These are phyloP conservation scores for Trematocara zebra DNA, from an alignment of 2,113 vertebrate genomes.

Conservation along the genomic window DNA sequence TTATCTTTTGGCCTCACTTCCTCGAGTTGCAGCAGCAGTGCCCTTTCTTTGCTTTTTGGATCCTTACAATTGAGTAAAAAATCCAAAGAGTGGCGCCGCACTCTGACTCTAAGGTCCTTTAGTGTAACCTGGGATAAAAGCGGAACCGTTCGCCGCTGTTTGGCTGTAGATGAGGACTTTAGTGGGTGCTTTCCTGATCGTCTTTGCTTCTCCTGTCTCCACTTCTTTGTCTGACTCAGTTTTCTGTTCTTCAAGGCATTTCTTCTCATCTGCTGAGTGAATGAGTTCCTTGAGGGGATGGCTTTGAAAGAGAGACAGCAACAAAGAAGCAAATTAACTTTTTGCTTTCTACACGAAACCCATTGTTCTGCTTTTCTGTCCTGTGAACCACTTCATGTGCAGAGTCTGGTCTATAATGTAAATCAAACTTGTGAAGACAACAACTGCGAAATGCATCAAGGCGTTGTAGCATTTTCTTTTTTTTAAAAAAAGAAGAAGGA, in stretches of 20 bases:
- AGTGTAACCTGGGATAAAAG: slow-evolving; percentile 47
- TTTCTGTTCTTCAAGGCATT: slow-evolving; percentile 68
- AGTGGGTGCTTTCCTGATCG: slow-evolving; percentile 30
- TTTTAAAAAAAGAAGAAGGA: accelerated
- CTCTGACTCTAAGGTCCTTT: slow-evolving; percentile 57
- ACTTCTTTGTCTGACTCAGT: slow-evolving; percentile 60
- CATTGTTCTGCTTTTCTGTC: background rate
- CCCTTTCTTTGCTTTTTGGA: slow-evolving; percentile 63
- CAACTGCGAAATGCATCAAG: background rate
- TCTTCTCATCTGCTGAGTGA: slow-evolving; percentile 73
- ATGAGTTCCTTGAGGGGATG: slow-evolving; percentile 71
- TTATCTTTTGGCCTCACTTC: slow-evolving; percentile 15
- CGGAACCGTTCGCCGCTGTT: slow-evolving; percentile 1
- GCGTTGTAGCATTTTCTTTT: background rate
- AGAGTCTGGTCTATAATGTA: background rate
- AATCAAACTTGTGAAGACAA: background rate
- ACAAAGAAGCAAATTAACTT: background rate
- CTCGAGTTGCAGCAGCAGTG: slow-evolving; percentile 57
- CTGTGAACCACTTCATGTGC: background rate
- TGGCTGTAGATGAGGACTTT: background rate
- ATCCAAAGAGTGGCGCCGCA: slow-evolving; percentile 67
- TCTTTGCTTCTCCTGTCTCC: slow-evolving; percentile 61
- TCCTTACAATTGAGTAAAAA: slow-evolving; percentile 67
- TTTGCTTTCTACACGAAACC: background rate
- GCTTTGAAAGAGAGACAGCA: slow-evolving; percentile 47